Evolutionary conservation across 2,888 invertebrate species (phyloP).

Genomic region (Nomada hirtipes): DNA sequence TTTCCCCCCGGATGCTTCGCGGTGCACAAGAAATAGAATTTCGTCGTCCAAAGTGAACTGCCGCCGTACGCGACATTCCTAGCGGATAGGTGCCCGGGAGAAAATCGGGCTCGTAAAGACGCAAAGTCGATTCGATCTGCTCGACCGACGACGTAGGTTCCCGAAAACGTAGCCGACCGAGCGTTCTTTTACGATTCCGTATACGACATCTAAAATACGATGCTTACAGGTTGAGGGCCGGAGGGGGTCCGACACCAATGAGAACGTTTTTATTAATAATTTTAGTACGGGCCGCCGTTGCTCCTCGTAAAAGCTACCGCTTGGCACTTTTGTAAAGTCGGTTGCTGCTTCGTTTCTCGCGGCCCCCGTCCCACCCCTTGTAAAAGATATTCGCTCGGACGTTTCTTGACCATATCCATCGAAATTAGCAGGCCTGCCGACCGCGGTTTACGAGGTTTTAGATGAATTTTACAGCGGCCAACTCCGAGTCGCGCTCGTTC

Average conservation of each 20-base stretch:
- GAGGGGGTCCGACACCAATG: slow-evolving; percentile 55
- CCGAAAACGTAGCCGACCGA: slow-evolving; percentile 8
- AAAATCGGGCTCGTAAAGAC: slow-evolving; percentile 59
- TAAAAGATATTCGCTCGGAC: slow-evolving; percentile 48
- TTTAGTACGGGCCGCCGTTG: slow-evolving; percentile 61
- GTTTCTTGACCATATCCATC: slow-evolving; percentile 56
- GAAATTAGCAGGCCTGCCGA: slow-evolving; percentile 61
- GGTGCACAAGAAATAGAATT: not conserved
- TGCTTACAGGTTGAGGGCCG: slow-evolving; percentile 68
- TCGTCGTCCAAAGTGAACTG: no score
- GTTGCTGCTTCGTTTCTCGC: slow-evolving; percentile 11
- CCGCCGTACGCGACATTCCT: not conserved
- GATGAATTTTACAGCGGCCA: slow-evolving; percentile 61
- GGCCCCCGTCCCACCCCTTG: slow-evolving; percentile 6
- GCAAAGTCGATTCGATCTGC: slow-evolving; percentile 64
- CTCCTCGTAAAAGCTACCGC: slow-evolving; percentile 72
- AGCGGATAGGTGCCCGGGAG: slow-evolving; percentile 14
- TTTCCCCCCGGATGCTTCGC: no score
- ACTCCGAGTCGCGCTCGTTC: slow-evolving; percentile 19
- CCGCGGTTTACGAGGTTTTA: slow-evolving; percentile 55
- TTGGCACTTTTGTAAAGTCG: slow-evolving; percentile 64
- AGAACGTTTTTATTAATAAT: slow-evolving; percentile 79
- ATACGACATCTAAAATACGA: slow-evolving; percentile 71
- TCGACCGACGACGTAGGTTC: slow-evolving; percentile 48
- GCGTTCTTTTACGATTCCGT: slow-evolving; percentile 74